Conservation (phyloP, 2,797 vertebrate genomes). For the Tapera naevia region DNA sequence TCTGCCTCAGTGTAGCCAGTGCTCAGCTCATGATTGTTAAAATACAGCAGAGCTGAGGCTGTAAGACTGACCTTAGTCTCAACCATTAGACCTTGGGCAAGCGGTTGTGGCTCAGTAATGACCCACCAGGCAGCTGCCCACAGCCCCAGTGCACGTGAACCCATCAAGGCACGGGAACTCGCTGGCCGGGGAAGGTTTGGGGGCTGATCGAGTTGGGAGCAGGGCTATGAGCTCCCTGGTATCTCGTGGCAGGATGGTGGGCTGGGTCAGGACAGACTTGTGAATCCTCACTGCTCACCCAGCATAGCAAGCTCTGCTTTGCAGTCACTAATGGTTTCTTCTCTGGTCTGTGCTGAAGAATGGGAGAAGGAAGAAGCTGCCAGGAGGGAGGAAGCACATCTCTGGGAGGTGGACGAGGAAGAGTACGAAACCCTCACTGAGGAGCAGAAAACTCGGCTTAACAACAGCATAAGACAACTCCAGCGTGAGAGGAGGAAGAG, state of each 20-base stretch:
- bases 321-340: too few relatives aligned
- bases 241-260: not conserved
- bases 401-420: too few relatives aligned
- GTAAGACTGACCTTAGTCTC: not conserved
- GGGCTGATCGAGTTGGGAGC: not conserved
- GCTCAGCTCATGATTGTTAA: not conserved
- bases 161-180: not conserved
- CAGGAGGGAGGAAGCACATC: too few relatives aligned
- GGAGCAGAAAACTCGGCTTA: too few relatives aligned
- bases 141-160: accelerated
- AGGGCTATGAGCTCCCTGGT: not conserved
- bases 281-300: not conserved
- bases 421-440: too few relatives aligned
- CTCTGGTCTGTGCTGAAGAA: too few relatives aligned
- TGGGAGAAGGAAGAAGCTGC: too few relatives aligned
- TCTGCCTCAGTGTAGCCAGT: not conserved
- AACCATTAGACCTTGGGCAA: not conserved
- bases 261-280: not conserved
- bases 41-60: not conserved
- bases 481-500: too few relatives aligned
- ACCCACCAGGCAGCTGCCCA: accelerated
- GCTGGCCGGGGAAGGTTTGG: too few relatives aligned
- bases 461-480: too few relatives aligned
- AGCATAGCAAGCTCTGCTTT: not conserved
- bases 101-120: not conserved